phyloP scores from a whole-genome alignment of 2,113 vertebrate genomes.

The Clupea harengus region DNA sequence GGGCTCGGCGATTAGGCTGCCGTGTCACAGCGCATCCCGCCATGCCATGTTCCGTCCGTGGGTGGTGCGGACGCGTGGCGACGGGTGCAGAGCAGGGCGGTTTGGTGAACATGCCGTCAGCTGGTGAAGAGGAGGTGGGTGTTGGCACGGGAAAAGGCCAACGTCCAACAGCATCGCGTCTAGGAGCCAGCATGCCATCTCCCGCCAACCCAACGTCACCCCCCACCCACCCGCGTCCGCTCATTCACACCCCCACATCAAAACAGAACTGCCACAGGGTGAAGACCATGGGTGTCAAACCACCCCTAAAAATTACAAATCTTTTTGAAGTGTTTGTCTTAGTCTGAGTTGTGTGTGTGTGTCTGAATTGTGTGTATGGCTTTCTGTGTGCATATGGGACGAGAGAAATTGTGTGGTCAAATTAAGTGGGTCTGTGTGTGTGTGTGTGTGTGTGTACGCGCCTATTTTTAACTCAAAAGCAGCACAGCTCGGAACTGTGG shows the following conservation, averaged over 20 bases:
- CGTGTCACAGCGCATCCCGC: conserved; percentile 55
- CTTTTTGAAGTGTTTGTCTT: conserved; percentile 43
- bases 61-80: conserved; percentile 48
- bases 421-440: conserved; percentile 64
- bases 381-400: background rate
- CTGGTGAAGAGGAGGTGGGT: conserved; percentile 79
- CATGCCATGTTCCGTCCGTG: conserved; percentile 52
- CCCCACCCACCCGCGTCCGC: background rate
- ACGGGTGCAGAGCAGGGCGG: conserved; percentile 65
- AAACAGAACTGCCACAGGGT: background rate
- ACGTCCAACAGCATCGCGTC: conserved; percentile 62
- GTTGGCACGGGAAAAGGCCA: conserved; percentile 75
- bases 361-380: background rate
- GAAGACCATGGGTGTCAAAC: conserved; percentile 58
- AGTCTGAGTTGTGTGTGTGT: background rate
- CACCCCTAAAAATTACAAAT: conserved; percentile 61
- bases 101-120: conserved; percentile 67
- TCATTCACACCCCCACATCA: background rate
- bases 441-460: conserved; percentile 60
- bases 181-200: background rate
- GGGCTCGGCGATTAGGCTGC: conserved; percentile 39
- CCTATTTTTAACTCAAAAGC: conserved; percentile 35
- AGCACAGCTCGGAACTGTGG: conserved; percentile 37
- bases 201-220: background rate
- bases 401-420: background rate